Base-by-base conservation (phyloP, 2,113 vertebrate species). In the Tichodroma muraria region DNA sequence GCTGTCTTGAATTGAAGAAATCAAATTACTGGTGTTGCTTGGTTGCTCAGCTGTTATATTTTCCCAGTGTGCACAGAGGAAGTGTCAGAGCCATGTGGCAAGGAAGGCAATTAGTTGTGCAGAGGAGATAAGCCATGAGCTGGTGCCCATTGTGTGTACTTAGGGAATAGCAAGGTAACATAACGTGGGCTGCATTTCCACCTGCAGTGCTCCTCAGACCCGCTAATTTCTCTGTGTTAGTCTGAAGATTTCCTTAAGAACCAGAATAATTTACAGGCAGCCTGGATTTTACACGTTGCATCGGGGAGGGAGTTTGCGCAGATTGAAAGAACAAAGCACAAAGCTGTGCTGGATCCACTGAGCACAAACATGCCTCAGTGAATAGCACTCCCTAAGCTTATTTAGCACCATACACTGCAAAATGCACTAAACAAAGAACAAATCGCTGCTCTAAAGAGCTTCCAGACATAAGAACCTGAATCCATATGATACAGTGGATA, bases 401-500 rank as follows among this genome's bases (percentile, higher is more conserved):
- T 89, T 90, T 92, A 94, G 91, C 60, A 42, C 82, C 64, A 45
- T 30, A 3, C 25, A 13, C 80, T 61, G 72, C 73, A 91, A 90
- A 96, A 95, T 69, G 76, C 15, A 1, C 82, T 88, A 91, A 94
- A 95, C 87, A 94, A 94, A 90, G 85, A 94, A 37, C 93, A 95
- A 96, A 90, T 71, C 78, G 69, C 90, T 88, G 53, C 82, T 91
- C 57, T 93, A 81, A 95, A 90, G 85, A 93, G 79, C 95, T 93
- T 73, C 72, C 64, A 94, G 91, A 61, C 72, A 23, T 80, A 90
- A 86, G 90, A 95, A 90, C 53, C 53, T 42, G 90, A 63, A 86
- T 94, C 93, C 89, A 66, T 92, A 95, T 88, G 93, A 96, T 95
- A 50, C 72, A 69, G 72, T 63, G 94, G 88, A 83, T 89, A 94